Percentiles rank a stretch among this genome's conserved stretches.
Conservation (phyloP, 2,113 vertebrate species). For the Elaphurus davidianus region DNA sequence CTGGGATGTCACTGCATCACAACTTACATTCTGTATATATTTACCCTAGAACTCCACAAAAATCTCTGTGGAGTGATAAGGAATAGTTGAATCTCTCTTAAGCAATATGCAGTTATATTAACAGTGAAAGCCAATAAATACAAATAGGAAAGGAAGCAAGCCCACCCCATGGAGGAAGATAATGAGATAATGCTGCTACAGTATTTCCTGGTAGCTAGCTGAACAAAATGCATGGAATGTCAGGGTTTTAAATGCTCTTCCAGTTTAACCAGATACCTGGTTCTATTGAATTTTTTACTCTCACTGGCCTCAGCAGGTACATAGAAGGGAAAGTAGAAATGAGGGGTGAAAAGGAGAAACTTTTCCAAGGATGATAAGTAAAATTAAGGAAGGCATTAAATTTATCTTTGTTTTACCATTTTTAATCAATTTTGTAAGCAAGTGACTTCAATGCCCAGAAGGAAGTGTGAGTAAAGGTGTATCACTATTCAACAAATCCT, state of each 20-base stretch:
- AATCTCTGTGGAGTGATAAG: neutral
- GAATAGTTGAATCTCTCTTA: neutral
- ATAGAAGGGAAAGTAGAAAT: neutral
- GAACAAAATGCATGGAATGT: neutral
- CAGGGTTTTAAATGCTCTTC: neutral
- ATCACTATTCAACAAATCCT: constrained; percentile 11
- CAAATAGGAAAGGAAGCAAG: neutral
- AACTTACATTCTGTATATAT: neutral
- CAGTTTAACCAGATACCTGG: neutral
- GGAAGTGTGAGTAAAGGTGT: constrained; percentile 18
- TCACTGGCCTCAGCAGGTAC: neutral
- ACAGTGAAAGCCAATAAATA: neutral
- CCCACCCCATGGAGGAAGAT: neutral
- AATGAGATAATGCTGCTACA: neutral
- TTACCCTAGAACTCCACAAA: neutral
- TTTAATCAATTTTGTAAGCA: constrained; percentile 33
- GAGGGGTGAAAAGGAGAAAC: neutral
- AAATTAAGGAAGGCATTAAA: neutral
- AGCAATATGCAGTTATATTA: neutral
- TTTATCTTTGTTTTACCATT: constrained; percentile 7
- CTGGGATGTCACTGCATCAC: neutral
- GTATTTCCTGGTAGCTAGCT: neutral
- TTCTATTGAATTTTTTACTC: neutral
- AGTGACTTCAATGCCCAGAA: neutral
- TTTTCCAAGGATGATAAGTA: neutral